Percentiles rank a stretch among this genome's conserved stretches.
phyloP scores from a whole-genome alignment of 2,113 vertebrate genomes.

The Pangasianodon hypophthalmus region DNA sequence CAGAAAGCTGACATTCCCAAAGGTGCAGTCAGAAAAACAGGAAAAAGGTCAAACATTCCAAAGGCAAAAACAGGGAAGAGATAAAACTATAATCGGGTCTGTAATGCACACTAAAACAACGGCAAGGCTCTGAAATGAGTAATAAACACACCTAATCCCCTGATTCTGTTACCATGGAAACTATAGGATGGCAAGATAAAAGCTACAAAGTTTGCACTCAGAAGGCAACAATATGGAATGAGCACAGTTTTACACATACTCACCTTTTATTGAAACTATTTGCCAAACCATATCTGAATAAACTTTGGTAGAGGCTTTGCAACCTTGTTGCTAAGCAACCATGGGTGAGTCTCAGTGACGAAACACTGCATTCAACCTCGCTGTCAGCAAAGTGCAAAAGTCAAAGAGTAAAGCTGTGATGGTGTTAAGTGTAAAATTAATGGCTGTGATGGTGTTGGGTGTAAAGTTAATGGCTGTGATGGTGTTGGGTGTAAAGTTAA shows the following conservation, averaged over 20 bases:
- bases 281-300: background rate
- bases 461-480: too few relatives aligned
- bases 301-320: background rate
- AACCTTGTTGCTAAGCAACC: background rate
- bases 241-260: background rate
- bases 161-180: background rate
- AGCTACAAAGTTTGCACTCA: background rate
- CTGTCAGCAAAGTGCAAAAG: too few relatives aligned
- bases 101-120: background rate
- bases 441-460: too few relatives aligned
- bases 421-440: too few relatives aligned
- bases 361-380: background rate
- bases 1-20: background rate
- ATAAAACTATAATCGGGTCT: background rate
- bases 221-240: background rate
- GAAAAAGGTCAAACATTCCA: background rate
- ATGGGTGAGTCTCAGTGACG: background rate
- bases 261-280: too few relatives aligned
- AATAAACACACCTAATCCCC: background rate
- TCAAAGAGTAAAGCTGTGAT: too few relatives aligned
- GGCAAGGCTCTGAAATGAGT: background rate
- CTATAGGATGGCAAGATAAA: background rate
- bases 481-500: background rate
- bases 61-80: background rate
- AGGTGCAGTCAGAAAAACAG: background rate